Conservation (phyloP, 92 coral and sea anemone species). For the Desmophyllum pertusum region DNA sequence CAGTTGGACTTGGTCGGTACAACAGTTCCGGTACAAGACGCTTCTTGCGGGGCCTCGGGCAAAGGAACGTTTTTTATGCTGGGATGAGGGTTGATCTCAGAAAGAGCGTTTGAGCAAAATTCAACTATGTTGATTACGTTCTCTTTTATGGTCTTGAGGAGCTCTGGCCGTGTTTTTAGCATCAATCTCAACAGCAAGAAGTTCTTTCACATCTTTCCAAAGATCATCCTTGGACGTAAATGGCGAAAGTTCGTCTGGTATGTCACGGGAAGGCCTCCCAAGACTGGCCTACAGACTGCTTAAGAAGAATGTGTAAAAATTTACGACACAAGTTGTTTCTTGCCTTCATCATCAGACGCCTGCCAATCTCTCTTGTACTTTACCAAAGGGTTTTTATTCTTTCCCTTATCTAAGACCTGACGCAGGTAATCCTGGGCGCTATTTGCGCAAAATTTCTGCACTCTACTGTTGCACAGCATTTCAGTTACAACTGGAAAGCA, state of each 20-base stretch:
- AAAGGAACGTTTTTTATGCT: background rate
- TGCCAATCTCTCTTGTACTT: background rate
- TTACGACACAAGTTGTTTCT: background rate
- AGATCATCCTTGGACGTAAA: background rate
- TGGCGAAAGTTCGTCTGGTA: too few relatives aligned
- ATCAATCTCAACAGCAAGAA: background rate
- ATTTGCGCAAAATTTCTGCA: background rate
- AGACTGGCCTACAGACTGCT: background rate
- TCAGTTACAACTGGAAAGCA: background rate
- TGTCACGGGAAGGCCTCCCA: background rate
- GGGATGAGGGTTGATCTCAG: conserved; percentile 46
- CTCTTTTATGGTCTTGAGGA: background rate
- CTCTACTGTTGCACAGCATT: background rate
- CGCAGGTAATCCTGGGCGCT: background rate
- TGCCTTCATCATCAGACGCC: background rate
- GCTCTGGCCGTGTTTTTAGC: too few relatives aligned
- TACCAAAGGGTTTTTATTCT: background rate
- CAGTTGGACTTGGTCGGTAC: background rate
- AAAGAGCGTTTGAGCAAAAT: conserved; percentile 25
- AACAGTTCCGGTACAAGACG: too few relatives aligned
- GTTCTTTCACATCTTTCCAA: conserved; percentile 11
- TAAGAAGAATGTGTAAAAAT: background rate
- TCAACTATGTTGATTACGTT: background rate
- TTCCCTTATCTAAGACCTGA: background rate
- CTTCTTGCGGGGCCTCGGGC: background rate